These are phyloP conservation scores for Nomada goodeniana DNA, from an alignment of 2,888 invertebrate genomes.

Conservation along the genomic window DNA sequence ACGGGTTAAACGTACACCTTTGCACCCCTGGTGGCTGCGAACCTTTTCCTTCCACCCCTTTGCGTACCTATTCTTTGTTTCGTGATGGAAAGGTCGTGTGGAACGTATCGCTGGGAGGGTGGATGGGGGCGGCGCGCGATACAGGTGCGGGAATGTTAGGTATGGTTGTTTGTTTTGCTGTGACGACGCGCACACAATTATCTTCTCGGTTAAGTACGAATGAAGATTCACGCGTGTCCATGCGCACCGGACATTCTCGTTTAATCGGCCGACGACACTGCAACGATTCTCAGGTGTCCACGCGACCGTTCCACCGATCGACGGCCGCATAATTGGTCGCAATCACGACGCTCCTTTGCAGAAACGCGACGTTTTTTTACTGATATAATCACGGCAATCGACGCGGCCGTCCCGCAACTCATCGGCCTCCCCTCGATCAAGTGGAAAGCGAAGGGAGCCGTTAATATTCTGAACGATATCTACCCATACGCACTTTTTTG, in stretches of 20 bases:
- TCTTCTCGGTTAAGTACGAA: too few relatives aligned
- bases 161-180: too few relatives aligned
- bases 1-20: constrained; percentile 21
- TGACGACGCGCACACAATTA: too few relatives aligned
- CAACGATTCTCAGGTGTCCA: background rate
- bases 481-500: background rate
- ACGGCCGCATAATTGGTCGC: constrained; percentile 14
- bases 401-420: constrained; percentile 13
- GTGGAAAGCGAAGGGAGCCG: constrained; percentile 9
- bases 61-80: background rate
- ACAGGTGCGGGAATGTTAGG: too few relatives aligned
- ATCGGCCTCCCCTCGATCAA: background rate
- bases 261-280: constrained; percentile 4
- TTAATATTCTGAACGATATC: constrained; percentile 20
- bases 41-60: background rate
- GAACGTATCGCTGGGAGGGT: too few relatives aligned
- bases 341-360: constrained; percentile 7
- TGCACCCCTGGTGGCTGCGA: background rate
- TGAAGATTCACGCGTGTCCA: constrained; percentile 1
- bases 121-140: too few relatives aligned
- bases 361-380: background rate
- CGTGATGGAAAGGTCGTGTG: too few relatives aligned
- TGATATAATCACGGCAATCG: constrained; percentile 23
- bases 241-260: constrained; percentile 41
- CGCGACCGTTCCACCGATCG: constrained; percentile 16